Percentiles rank a stretch among this genome's conserved stretches.
phyloP scores from a whole-genome alignment of 2,113 vertebrate genomes.

The Gallinago jamesoni region DNA sequence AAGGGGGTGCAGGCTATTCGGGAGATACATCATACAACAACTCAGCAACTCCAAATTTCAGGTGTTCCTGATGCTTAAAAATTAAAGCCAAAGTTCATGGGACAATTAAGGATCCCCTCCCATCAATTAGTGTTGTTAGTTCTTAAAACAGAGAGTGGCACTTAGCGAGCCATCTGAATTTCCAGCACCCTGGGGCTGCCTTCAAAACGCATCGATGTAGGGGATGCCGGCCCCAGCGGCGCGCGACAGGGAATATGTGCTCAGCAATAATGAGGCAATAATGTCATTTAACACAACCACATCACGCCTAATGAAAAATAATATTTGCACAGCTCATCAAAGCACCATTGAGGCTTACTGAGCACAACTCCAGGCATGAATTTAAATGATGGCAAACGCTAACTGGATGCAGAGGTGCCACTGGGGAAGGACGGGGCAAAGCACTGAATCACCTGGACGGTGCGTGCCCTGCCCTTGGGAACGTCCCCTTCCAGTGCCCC shows the following conservation, averaged over 20 bases:
- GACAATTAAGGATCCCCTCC: neutral
- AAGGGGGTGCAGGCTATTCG: accelerated
- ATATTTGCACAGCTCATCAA: slow-evolving; percentile 62
- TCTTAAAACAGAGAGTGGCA: neutral
- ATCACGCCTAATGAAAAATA: slow-evolving; percentile 12
- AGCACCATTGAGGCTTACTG: neutral
- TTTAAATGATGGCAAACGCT: neutral
- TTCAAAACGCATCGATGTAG: neutral
- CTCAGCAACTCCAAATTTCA: accelerated
- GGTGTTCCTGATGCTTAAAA: neutral
- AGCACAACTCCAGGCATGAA: slow-evolving; percentile 10
- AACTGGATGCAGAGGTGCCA: accelerated
- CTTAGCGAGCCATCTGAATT: neutral
- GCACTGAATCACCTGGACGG: neutral
- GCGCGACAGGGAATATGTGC: neutral
- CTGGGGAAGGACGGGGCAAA: neutral
- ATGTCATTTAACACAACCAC: neutral
- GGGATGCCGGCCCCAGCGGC: neutral
- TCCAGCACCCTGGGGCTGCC: neutral
- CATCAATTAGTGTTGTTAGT: neutral
- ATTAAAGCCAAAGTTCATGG: neutral
- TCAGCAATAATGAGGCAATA: slow-evolving; percentile 19
- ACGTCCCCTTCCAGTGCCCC: neutral
- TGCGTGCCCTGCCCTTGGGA: neutral
- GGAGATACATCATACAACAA: neutral